These are phyloP conservation scores for Octodon degus DNA, from an alignment of 2,113 vertebrate species.

Conservation along the genomic window DNA sequence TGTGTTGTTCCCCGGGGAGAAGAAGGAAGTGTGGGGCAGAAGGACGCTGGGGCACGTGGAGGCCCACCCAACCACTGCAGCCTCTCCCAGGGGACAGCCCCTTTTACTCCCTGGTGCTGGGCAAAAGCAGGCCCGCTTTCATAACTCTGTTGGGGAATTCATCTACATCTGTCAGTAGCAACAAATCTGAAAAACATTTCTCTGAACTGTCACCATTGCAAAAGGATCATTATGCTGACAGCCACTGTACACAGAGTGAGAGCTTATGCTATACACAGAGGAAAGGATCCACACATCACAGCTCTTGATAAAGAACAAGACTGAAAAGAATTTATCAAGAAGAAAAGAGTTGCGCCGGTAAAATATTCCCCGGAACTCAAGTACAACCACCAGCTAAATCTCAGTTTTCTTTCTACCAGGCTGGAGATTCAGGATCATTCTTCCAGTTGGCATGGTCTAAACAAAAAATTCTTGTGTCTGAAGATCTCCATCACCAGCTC, in stretches of 20 bases:
- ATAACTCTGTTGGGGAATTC: slow-evolving; percentile 63
- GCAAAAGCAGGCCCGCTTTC: slow-evolving; percentile 43
- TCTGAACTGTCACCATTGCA: slow-evolving; percentile 62
- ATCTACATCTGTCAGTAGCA: slow-evolving; percentile 64
- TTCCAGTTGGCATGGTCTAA: not conserved
- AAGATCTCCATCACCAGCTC: not conserved
- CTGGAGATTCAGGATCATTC: slow-evolving; percentile 18
- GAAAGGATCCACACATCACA: slow-evolving; percentile 52
- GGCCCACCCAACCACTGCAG: rapidly evolving
- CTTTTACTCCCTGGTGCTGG: not conserved
- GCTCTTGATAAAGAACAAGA: slow-evolving; percentile 57
- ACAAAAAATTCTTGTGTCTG: not conserved
- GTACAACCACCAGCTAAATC: slow-evolving; percentile 36
- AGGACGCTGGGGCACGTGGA: not conserved
- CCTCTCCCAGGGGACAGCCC: not conserved
- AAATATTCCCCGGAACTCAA: slow-evolving; percentile 63
- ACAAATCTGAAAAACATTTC: slow-evolving; percentile 71
- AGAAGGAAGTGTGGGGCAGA: not conserved
- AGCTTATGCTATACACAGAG: slow-evolving; percentile 25
- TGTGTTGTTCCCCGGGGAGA: not conserved
- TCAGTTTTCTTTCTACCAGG: slow-evolving; percentile 53
- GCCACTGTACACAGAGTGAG: not conserved
- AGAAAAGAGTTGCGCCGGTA: slow-evolving; percentile 46
- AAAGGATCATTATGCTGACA: slow-evolving; percentile 68
- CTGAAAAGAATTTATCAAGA: slow-evolving; percentile 52